Base-by-base conservation (phyloP, 2,797 vertebrate genomes). In the Myotis myotis region DNA sequence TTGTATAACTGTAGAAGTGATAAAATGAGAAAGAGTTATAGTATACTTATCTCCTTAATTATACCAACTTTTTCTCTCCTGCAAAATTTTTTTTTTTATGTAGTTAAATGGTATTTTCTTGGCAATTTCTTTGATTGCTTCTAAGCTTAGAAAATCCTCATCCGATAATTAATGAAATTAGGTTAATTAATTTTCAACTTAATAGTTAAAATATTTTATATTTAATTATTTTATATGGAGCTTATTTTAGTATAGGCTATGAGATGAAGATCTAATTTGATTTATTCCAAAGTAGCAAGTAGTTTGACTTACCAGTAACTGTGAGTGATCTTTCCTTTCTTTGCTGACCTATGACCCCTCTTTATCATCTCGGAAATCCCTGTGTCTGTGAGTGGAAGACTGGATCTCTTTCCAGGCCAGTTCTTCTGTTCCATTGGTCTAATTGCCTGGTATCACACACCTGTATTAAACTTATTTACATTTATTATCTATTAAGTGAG, bases 201-300 rank as follows among this genome's bases (percentile, higher is more conserved):
- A 68, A 70, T 47, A 74, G 71, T 70, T 93, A 79, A 89, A 53
- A 44, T 83, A 91, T 25, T 89, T 36, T 76, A 49, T 41, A 66
- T 86, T 70, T 93, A 89, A 44, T 81, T 92, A 36, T 83, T 87
- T 66, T 64, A 83, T 75, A 57, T 80, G 15, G 20, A 91, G 30
- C 28, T 94, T 95, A 94, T 88, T 93, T 95, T 80, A 76, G 15
- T 53, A 36, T 47, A 82, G 38, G 17, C 57, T 92, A 64, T 72
- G 57, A 83, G 33, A 75, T 93, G 25, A 93, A 75, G 15, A 55
- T 87, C 33, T 91, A 82, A 28, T 33, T 88, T 62, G 28, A 28
- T 74, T 79, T 87, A 70, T 53, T 36, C 72, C 49, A 38, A 85
- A 84, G 62, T 30, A 53, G 13, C 71, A 64, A 89, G 28, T 78